phyloP scores from a whole-genome alignment of 1,140 invertebrate species.

The Pseudomyrmex pallidus region DNA sequence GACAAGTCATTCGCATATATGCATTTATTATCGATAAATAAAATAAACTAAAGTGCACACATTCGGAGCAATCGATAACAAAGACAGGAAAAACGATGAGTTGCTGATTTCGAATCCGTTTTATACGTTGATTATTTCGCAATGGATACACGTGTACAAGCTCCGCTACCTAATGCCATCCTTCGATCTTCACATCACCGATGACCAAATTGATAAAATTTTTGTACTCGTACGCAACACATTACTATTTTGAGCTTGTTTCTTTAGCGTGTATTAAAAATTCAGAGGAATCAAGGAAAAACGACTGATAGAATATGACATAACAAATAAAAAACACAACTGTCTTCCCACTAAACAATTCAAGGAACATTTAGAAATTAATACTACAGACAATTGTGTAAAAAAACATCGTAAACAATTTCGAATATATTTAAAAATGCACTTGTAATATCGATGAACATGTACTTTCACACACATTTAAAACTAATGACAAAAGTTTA shows the following conservation, averaged over 20 bases:
- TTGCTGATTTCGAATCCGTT: slow-evolving; percentile 63
- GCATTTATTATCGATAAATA: slow-evolving; percentile 4
- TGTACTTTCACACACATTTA: neutral
- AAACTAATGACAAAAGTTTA: slow-evolving; percentile 41
- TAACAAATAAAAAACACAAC: too few relatives aligned
- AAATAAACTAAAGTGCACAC: neutral
- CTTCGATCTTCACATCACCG: slow-evolving; percentile 81
- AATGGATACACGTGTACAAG: neutral
- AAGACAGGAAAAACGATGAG: neutral
- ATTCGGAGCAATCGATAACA: neutral
- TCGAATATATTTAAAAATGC: slow-evolving; percentile 30
- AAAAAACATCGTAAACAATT: neutral
- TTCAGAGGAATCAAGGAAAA: slow-evolving; percentile 54
- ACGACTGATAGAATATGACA: neutral
- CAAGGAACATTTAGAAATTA: too few relatives aligned
- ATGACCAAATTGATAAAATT: slow-evolving; percentile 73
- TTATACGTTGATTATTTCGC: slow-evolving; percentile 47
- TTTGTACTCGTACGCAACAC: slow-evolving; percentile 56
- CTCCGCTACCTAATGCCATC: slow-evolving; percentile 65
- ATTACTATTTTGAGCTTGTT: neutral
- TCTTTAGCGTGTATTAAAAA: slow-evolving; percentile 2
- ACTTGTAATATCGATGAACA: slow-evolving; percentile 26
- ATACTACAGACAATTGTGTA: too few relatives aligned
- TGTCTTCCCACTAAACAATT: too few relatives aligned
- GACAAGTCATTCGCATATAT: neutral